Evolutionary conservation across 2,113 vertebrate genomes (phyloP).

Genomic region (Alosa alosa): DNA sequence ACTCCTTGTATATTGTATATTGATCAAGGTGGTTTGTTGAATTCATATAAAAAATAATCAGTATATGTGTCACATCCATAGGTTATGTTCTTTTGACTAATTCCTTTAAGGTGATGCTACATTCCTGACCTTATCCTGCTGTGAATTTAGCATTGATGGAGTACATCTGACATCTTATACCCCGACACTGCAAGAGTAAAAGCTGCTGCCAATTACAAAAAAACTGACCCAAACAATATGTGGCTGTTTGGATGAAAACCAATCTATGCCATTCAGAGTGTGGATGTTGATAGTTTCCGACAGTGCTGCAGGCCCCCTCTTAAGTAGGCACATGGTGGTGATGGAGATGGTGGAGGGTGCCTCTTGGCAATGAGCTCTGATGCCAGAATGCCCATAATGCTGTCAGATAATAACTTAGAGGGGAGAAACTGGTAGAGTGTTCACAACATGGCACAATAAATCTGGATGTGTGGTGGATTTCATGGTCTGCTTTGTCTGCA

Average conservation of each 20-base stretch:
- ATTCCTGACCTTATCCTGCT: not conserved
- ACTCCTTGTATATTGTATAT: not conserved
- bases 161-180: constrained; percentile 20
- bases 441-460: not conserved
- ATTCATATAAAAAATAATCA: not conserved
- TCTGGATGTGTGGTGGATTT: not conserved
- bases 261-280: not conserved
- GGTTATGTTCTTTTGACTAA: not conserved
- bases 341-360: constrained; percentile 5
- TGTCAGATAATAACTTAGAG: not conserved
- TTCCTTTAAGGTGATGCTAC: not conserved
- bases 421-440: not conserved
- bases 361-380: not conserved
- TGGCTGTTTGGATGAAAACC: constrained; percentile 14
- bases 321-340: not conserved
- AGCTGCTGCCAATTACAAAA: constrained; percentile 26
- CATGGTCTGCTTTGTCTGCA: not conserved
- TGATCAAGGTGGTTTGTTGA: not conserved
- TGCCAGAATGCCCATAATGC: not conserved
- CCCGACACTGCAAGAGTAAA: constrained; percentile 1
- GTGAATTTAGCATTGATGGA: constrained; percentile 5
- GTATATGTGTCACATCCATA: not conserved
- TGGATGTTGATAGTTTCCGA: constrained; percentile 31
- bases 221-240: constrained; percentile 19
- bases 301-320: not conserved